Percentiles rank a stretch among this genome's conserved stretches.
Evolutionary conservation across 2,113 vertebrate species (phyloP).

Genomic region (Laticauda colubrina): DNA sequence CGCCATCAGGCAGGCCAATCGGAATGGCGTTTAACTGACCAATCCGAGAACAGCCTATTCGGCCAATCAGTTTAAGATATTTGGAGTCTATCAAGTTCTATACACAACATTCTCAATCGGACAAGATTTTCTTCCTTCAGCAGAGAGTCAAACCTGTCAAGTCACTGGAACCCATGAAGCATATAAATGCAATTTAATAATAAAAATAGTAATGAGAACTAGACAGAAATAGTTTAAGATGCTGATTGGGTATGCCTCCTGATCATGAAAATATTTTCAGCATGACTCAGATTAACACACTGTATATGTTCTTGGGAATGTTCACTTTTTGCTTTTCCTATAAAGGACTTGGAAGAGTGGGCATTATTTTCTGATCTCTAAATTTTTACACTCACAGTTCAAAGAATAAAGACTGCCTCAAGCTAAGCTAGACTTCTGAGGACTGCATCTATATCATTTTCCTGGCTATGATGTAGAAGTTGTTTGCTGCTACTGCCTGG

Average conservation of each 20-base stretch:
- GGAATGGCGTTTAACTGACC: no score
- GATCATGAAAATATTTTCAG: not conserved
- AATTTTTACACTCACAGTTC: not conserved
- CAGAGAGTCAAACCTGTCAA: not conserved
- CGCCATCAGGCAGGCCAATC: no score
- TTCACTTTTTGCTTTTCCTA: not conserved
- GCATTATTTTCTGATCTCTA: not conserved
- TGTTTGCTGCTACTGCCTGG: not conserved
- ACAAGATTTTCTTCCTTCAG: not conserved
- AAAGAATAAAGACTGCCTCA: not conserved
- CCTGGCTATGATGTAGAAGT: not conserved
- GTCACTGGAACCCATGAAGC: not conserved
- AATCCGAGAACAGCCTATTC: no score
- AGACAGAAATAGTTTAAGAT: not conserved
- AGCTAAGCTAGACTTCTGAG: not conserved
- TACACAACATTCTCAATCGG: not conserved
- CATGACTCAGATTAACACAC: not conserved
- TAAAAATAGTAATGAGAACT: not conserved
- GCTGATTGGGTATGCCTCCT: not conserved
- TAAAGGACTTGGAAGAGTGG: not conserved
- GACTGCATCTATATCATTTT: not conserved
- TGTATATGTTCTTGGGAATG: not conserved
- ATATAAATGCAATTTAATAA: not conserved
- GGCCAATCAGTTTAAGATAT: no score
- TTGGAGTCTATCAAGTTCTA: no score